Conservation (phyloP, 2,797 vertebrate genomes). For the Danio jaintianensis region DNA sequence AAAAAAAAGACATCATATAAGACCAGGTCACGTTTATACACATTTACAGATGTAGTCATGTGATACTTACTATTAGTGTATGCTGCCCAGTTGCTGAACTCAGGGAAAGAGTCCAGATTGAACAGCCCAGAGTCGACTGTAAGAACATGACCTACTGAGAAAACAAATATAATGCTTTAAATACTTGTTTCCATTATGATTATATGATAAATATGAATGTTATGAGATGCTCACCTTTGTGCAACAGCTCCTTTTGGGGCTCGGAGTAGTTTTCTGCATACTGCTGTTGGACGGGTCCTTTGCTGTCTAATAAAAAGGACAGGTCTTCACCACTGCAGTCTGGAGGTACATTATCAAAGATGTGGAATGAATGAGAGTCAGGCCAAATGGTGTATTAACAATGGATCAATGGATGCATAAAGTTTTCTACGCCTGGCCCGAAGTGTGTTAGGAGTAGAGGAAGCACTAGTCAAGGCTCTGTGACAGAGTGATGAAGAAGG, state of each 20-base stretch:
- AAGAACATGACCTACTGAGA: not conserved
- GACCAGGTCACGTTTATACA: not conserved
- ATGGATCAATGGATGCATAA: not conserved
- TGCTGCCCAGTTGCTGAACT: constrained; percentile 78
- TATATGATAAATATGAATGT: not conserved
- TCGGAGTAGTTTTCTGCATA: constrained; percentile 60
- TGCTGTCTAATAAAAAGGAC: constrained; percentile 85
- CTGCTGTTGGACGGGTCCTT: constrained; percentile 70
- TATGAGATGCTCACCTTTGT: constrained; percentile 68
- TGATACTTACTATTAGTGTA: constrained; percentile 75
- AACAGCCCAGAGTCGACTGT: constrained; percentile 73
- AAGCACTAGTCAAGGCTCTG: constrained; percentile 73
- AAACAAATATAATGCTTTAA: not conserved
- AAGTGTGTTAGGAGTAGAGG: constrained; percentile 68
- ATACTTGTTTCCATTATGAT: not conserved
- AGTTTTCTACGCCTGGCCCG: constrained; percentile 40
- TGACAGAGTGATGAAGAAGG: constrained; percentile 75
- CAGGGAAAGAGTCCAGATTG: constrained; percentile 78
- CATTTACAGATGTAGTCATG: not conserved
- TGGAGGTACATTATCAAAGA: constrained; percentile 72
- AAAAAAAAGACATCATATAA: not conserved
- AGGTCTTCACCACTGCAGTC: constrained; percentile 84
- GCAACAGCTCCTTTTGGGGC: constrained; percentile 55
- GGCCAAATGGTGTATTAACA: not conserved
- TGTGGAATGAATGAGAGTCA: constrained; percentile 58